Evolutionary conservation across 2,113 vertebrate species (phyloP).

Genomic region (Ardeotis arabs): DNA sequence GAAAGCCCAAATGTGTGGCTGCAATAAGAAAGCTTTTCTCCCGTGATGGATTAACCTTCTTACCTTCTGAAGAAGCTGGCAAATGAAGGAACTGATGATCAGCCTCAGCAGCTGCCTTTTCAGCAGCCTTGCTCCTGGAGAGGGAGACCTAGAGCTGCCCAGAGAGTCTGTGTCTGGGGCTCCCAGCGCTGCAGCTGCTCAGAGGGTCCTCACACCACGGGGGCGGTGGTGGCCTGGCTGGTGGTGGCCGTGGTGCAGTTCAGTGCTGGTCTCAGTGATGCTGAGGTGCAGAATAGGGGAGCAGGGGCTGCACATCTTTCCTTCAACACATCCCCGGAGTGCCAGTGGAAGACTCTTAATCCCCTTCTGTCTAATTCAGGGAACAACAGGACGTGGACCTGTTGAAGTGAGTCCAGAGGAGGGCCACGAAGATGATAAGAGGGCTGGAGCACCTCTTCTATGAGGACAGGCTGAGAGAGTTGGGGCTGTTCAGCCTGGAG

Average conservation of each 20-base stretch:
- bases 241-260: background rate
- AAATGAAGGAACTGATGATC: background rate
- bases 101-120: background rate
- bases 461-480: too few relatives aligned
- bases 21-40: background rate
- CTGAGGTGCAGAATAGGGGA: background rate
- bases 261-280: background rate
- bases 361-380: background rate
- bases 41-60: background rate
- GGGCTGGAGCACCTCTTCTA: too few relatives aligned
- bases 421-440: too few relatives aligned
- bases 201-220: background rate
- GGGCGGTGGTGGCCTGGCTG: background rate
- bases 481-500: too few relatives aligned
- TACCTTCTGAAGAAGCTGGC: background rate
- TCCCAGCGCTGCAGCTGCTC: background rate
- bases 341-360: background rate
- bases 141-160: background rate
- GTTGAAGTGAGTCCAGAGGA: too few relatives aligned
- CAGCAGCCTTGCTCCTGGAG: background rate
- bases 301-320: background rate
- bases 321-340: background rate
- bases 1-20: background rate
- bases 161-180: too few relatives aligned
- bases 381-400: background rate